Evolutionary conservation across 2,797 vertebrate species (phyloP), one percentile per base, ranked within the genome.

Genomic region (Hippocampus kuda): DNA sequence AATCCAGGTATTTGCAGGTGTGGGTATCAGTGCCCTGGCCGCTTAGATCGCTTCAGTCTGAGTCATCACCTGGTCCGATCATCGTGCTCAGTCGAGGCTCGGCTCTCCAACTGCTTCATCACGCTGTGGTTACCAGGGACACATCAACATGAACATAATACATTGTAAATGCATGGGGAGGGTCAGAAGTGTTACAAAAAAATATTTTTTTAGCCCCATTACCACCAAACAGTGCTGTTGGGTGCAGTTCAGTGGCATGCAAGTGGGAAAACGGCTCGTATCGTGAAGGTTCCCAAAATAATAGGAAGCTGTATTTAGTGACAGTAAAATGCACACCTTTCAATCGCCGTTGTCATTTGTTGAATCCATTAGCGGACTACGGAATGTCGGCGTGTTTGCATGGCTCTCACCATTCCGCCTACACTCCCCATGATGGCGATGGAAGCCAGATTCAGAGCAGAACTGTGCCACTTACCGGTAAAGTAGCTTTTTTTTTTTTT

Each of bases 1-100:
- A 81, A 77, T 82, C 80, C 77, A 83, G 84, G 81, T 88, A 81
- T 80, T 79, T 77, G 68, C 68, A 81, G 74, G 73, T 82, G 84
- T 70, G 78, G 77, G 78, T 4, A 67, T 75, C 49, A 7, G 71
- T 27, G 42, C 15, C 1, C 42, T 66, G 66, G 72, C 74, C 65
- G 49, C 57, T 34, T 10, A 60, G 22, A 69, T 63, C 70, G 53
- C 66, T 30, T 70, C 71, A 59, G 66, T 71, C 65, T 85, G 85
- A 88, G 78, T 88, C 83, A 83, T 79, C 77, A 24, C 42, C 69
- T 62, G 73, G 70, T 70, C 68, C 11, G 72, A 74, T 77, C 70
- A 62, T 77, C 68, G 57, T 77, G 68, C 73, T 78, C 60, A 73
- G 62, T 70, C 79, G 79, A 75, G 83, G 73, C 73, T 74, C 49